Evolutionary conservation across 2,797 vertebrate genomes (phyloP).

Genomic region (Danio kyathit): DNA sequence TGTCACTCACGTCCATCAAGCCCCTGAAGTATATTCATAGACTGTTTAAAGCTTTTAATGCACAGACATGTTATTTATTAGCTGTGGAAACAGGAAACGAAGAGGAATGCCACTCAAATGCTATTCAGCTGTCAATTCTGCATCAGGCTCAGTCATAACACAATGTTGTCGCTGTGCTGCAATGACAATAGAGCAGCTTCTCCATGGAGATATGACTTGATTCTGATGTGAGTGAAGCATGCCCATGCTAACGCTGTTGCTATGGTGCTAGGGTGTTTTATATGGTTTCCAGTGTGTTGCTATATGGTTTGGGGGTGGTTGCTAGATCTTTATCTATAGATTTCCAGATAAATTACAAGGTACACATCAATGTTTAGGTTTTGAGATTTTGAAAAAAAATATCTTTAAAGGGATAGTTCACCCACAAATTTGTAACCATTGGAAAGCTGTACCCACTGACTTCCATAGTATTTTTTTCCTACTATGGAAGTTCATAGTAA

Average conservation of each 20-base stretch:
- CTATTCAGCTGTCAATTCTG: constrained; percentile 59
- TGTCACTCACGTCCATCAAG: constrained; percentile 61
- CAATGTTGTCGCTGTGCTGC: constrained; percentile 31
- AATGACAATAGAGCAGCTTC: constrained; percentile 53
- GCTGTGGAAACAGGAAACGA: constrained; percentile 58
- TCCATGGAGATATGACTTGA: constrained; percentile 52
- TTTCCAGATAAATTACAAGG: not conserved
- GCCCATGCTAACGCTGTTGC: not conserved
- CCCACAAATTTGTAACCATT: not conserved
- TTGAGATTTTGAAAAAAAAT: not conserved
- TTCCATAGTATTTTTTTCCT: too few species aligned
- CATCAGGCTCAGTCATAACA: constrained; percentile 58
- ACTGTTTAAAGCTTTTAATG: constrained; percentile 55
- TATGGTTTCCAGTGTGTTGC: not conserved
- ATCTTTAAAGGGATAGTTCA: not conserved
- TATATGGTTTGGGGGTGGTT: not conserved
- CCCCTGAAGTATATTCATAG: constrained; percentile 44
- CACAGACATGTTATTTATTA: constrained; percentile 55
- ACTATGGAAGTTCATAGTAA: too few species aligned
- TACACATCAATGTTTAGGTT: not conserved
- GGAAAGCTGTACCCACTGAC: too few species aligned
- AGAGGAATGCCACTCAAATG: constrained; percentile 54
- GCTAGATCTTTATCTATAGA: not conserved
- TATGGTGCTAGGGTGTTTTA: not conserved
- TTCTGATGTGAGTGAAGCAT: constrained; percentile 25